These are phyloP conservation scores for Rhincodon typus DNA, from an alignment of 2,797 vertebrate species.

Conservation along the genomic window DNA sequence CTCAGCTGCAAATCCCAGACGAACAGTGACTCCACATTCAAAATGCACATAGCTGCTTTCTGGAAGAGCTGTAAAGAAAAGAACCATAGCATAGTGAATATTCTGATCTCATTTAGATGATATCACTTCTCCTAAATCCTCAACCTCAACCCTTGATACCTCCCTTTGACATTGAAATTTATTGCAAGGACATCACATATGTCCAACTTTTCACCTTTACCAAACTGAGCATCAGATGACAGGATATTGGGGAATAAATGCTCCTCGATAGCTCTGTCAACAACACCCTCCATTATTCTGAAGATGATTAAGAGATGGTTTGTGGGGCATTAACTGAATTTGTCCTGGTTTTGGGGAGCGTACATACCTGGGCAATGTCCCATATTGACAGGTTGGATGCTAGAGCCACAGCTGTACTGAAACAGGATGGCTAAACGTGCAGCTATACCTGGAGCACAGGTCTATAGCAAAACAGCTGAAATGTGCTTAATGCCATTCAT, in stretches of 20 bases:
- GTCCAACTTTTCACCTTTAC: not conserved
- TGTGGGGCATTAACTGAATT: not conserved
- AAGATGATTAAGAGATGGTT: not conserved
- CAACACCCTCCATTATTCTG: not conserved
- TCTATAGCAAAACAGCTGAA: not conserved
- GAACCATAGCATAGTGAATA: too few species aligned
- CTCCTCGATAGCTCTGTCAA: not conserved
- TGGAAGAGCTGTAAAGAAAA: conserved; percentile 59
- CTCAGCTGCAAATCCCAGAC: conserved; percentile 77
- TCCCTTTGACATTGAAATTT: not conserved
- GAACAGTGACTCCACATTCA: conserved; percentile 67
- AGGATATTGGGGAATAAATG: not conserved
- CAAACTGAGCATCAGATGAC: not conserved
- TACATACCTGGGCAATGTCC: not conserved
- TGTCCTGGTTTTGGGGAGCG: not conserved
- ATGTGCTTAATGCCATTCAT: not conserved
- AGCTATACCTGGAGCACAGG: not conserved
- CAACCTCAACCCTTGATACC: not conserved
- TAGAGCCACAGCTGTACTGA: not conserved
- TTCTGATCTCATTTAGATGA: not conserved
- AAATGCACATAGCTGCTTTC: conserved; percentile 61
- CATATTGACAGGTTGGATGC: too few species aligned
- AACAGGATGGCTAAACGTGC: not conserved
- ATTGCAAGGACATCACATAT: not conserved
- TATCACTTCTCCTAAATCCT: not conserved